Base-by-base conservation (phyloP, 2,888 invertebrate species). In the Gortyna flavago region DNA sequence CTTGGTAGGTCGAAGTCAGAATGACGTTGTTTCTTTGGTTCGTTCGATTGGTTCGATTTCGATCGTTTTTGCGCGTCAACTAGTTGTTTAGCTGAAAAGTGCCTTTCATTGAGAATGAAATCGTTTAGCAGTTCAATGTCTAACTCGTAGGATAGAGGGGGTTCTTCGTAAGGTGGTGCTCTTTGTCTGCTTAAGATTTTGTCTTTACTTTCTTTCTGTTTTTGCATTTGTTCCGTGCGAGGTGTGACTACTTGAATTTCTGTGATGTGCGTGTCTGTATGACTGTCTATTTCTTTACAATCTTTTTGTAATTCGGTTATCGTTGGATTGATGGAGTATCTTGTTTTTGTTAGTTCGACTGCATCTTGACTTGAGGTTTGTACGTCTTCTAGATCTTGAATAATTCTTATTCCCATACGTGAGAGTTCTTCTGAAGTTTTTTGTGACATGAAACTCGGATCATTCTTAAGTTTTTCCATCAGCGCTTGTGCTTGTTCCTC, bases 221-320 rank as follows among this genome's bases (percentile, higher is more conserved):
- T 93, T 21, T 86, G 84, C 32, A 88, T 86, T 86, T 94, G 95
- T 85, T 94, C 97, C 74, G 92, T 95, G 66, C 95, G 94, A 9
- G 97, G 97, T 29, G 97, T 97, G 4, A 97, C 94, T 0, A 98
- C 98, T 93, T 98, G 97, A 78, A 98, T 98, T 94, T 98, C 98
- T 62, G 98, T 98, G 54, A 98, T 97, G 90, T 98, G 98, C n/a
- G 74, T 16, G 44, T 97, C 97, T 89, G 97, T 93, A 59, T 91
- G 91, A 51, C 87, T 80, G 78, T 92, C 90, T 29, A 92, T 90
- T 77, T 92, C 88, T 89, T 91, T 92, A 32, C 88, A 86, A 67
- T 91, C 91, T 84, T 95, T 96, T 84, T 96, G 94, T 64, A 94
- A 92, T 62, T 95, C 93, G 68, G 96, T 93, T 62, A 97, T 95